Conservation (phyloP, 2,113 vertebrate species). For the Carettochelys insculpta region DNA sequence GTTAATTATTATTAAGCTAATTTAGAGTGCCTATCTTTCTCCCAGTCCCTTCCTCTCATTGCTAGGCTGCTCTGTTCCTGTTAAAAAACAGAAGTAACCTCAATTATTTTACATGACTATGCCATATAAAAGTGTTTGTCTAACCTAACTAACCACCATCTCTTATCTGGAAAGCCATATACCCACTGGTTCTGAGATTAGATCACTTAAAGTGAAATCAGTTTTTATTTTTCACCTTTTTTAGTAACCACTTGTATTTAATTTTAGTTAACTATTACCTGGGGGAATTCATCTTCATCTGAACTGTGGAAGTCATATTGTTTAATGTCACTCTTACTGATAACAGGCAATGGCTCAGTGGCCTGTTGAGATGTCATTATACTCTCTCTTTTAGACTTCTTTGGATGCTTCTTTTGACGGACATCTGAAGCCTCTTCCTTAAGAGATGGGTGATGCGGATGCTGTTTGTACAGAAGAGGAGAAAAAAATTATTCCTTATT, state of each 20-base stretch:
- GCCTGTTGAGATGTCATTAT: constrained; percentile 78
- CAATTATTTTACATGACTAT: background rate
- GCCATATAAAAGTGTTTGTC: background rate
- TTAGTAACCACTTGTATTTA: background rate
- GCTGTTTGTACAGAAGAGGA: constrained; percentile 68
- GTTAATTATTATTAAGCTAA: background rate
- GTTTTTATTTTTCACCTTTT: fast-evolving
- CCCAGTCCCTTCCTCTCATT: background rate
- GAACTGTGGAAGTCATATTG: constrained; percentile 98
- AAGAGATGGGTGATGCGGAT: constrained; percentile 82
- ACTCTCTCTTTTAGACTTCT: constrained; percentile 84
- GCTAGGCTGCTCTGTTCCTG: background rate
- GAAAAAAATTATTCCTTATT: constrained; percentile 59
- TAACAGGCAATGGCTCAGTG: constrained; percentile 79
- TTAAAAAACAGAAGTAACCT: background rate
- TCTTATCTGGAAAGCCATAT: background rate
- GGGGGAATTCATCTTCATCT: constrained; percentile 89
- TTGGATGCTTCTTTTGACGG: constrained; percentile 87
- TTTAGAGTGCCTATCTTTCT: background rate
- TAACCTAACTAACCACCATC: background rate
- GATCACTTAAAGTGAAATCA: background rate
- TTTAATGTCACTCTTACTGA: constrained; percentile 90
- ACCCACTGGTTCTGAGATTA: background rate
- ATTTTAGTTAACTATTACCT: constrained; percentile 74
- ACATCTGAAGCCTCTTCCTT: constrained; percentile 86